Conservation (phyloP, 2,113 vertebrate species). For the Narcine bancroftii region DNA sequence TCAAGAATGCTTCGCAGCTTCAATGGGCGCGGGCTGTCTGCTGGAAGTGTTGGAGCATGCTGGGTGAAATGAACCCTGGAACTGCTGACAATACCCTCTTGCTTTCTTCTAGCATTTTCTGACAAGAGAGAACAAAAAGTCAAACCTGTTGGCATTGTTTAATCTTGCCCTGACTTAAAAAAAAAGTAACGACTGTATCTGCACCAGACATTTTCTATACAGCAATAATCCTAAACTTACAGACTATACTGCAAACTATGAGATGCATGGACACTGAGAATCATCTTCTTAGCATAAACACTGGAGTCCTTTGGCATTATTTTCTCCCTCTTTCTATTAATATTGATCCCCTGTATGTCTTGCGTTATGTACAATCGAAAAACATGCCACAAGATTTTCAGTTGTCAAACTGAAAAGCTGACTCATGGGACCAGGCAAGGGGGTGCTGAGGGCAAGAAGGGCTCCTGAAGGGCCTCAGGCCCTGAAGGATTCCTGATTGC, state of each 20-base stretch:
- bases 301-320: background rate
- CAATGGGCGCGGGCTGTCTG: conserved; percentile 89
- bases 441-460: no score
- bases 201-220: background rate
- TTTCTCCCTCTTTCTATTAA: background rate
- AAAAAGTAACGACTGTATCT: background rate
- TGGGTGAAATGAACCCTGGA: conserved; percentile 94
- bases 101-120: conserved; percentile 95
- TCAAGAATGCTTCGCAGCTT: conserved; percentile 95
- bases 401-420: no score
- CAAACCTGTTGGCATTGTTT: background rate
- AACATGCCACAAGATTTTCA: no score
- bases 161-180: background rate
- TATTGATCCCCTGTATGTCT: background rate
- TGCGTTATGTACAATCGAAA: no score
- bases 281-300: background rate
- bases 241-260: background rate
- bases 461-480: no score
- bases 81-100: conserved; percentile 88
- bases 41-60: conserved; percentile 89
- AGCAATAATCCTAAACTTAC: no score
- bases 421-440: no score
- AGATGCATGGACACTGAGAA: background rate
- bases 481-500: no score
- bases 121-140: conserved; percentile 41